Percentiles rank a stretch among this genome's conserved stretches.
These are phyloP conservation scores for Anser cygnoides DNA, from an alignment of 2,113 vertebrate genomes.

Conservation along the genomic window DNA sequence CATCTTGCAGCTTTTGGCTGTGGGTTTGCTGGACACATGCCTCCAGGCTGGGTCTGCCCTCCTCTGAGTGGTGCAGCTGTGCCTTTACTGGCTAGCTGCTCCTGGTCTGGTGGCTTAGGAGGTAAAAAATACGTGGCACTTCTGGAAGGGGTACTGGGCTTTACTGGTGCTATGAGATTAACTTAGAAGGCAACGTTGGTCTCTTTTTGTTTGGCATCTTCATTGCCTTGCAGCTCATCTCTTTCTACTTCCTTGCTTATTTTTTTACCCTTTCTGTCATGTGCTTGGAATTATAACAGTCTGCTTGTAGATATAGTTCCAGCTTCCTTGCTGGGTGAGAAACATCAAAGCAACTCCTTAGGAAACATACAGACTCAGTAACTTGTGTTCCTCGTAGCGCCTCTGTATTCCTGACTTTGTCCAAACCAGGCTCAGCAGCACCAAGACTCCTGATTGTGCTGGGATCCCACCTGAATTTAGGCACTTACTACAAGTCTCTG, in stretches of 20 bases:
- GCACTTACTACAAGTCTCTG: neutral
- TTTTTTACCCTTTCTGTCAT: conserved; percentile 23
- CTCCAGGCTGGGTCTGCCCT: neutral
- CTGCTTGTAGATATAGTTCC: neutral
- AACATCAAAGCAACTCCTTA: neutral
- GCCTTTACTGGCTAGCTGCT: neutral
- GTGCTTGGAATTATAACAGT: neutral
- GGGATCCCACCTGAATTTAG: neutral
- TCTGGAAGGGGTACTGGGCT: neutral
- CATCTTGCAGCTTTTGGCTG: neutral
- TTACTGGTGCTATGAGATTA: neutral
- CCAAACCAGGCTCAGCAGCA: neutral
- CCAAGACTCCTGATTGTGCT: neutral
- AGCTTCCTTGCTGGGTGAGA: neutral
- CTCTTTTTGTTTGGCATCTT: neutral
- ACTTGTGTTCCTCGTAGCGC: neutral
- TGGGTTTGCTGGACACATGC: neutral
- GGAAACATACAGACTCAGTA: neutral
- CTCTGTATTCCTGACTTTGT: neutral
- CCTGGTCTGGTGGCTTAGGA: neutral
- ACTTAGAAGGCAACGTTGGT: neutral
- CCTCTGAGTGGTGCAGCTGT: accelerated
- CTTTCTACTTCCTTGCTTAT: too few relatives aligned
- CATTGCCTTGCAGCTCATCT: neutral
- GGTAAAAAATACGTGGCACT: neutral